These are phyloP conservation scores for Drosophila tripunctata DNA, from an alignment of 2,888 invertebrate genomes.

Conservation along the genomic window DNA sequence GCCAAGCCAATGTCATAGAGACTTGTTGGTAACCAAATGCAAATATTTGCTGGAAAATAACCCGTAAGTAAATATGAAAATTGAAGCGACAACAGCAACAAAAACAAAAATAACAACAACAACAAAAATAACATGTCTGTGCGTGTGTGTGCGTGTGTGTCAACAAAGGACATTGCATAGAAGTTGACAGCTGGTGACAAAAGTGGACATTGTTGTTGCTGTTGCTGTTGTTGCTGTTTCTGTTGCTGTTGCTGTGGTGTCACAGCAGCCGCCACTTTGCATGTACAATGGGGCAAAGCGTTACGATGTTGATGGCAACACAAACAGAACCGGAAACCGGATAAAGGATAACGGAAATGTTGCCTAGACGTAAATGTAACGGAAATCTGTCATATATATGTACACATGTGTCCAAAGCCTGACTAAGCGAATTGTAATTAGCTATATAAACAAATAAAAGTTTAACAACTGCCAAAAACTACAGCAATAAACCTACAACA, in stretches of 20 bases:
- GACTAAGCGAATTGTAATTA: slow-evolving; percentile 49
- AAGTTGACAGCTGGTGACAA: slow-evolving; percentile 28
- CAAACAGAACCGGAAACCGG: slow-evolving; percentile 38
- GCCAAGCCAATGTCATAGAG: slow-evolving; percentile 51
- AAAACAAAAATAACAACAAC: background rate
- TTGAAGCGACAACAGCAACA: slow-evolving; percentile 37
- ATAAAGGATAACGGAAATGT: slow-evolving; percentile 44
- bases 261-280: slow-evolving; percentile 47
- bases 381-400: slow-evolving; percentile 44
- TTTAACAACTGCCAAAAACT: slow-evolving; percentile 42
- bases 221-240: slow-evolving; percentile 8
- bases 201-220: slow-evolving; percentile 44
- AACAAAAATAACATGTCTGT: background rate
- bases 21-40: slow-evolving; percentile 38
- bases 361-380: slow-evolving; percentile 23
- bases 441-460: slow-evolving; percentile 61
- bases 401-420: slow-evolving; percentile 1
- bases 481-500: background rate
- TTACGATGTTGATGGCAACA: background rate
- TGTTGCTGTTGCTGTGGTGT: slow-evolving; percentile 28
- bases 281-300: slow-evolving; percentile 21
- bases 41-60: slow-evolving; percentile 69
- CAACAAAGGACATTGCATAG: slow-evolving; percentile 36
- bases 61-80: slow-evolving; percentile 64
- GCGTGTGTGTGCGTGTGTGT: slow-evolving; percentile 17